phyloP scores from a whole-genome alignment of 2,113 vertebrate genomes.

The Bostrychus sinensis region DNA sequence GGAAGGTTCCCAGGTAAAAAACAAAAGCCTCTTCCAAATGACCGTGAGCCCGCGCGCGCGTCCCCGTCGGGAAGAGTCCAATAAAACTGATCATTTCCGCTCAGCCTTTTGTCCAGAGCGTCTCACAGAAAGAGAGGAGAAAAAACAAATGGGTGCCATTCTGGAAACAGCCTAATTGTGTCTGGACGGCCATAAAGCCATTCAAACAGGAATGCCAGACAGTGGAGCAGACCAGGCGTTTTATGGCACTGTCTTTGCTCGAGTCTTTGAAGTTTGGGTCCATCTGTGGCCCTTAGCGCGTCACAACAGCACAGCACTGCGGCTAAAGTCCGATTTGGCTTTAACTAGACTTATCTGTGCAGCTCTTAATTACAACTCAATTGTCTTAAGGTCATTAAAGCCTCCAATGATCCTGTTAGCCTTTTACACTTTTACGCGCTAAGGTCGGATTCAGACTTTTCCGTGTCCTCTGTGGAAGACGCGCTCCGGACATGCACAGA shows the following conservation, averaged over 20 bases:
- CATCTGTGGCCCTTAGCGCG: constrained; percentile 88
- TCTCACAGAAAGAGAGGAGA: constrained; percentile 88
- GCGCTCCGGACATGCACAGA: constrained; percentile 49
- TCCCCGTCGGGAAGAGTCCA: constrained; percentile 79
- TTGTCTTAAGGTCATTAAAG: constrained; percentile 11
- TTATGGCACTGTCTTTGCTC: constrained; percentile 92
- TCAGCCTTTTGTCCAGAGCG: constrained; percentile 86
- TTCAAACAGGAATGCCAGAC: constrained; percentile 98
- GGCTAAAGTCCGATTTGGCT: constrained; percentile 43
- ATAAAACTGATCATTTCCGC: constrained; percentile 97
- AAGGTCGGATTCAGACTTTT: not conserved
- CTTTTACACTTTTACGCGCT: constrained; percentile 4
- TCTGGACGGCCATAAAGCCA: constrained; percentile 97
- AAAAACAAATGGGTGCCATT: constrained; percentile 95
- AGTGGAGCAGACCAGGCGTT: constrained; percentile 92
- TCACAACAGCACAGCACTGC: constrained; percentile 68
- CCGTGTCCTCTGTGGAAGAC: constrained; percentile 22
- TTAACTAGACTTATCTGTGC: constrained; percentile 27
- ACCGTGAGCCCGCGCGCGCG: constrained; percentile 76
- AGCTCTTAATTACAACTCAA: constrained; percentile 5
- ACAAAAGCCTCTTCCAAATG: constrained; percentile 80
- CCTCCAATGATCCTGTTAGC: not conserved
- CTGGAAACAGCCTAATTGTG: constrained; percentile 94
- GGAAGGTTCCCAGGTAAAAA: constrained; percentile 75
- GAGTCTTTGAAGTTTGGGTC: constrained; percentile 95